These are phyloP conservation scores for Gorsachius magnificus DNA, from an alignment of 2,797 vertebrate genomes.

Conservation along the genomic window DNA sequence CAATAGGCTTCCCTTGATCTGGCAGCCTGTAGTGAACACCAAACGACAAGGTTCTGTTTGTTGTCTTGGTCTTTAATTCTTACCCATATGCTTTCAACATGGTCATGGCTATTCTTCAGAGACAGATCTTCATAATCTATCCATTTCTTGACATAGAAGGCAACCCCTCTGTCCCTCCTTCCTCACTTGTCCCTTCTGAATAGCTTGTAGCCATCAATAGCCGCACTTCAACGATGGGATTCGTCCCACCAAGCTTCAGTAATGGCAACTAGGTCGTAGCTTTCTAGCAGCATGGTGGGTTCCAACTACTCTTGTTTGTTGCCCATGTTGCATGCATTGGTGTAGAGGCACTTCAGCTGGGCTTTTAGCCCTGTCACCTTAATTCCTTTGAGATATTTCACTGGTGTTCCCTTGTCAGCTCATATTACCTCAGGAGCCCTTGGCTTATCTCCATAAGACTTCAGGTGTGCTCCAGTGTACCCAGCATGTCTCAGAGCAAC, in stretches of 20 bases:
- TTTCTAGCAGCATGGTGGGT: not conserved
- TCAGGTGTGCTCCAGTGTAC: not conserved
- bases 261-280: not conserved
- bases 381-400: not conserved
- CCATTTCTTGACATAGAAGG: not conserved
- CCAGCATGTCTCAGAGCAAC: not conserved
- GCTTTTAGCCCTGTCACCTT: not conserved
- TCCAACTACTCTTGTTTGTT: not conserved
- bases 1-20: not conserved
- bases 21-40: not conserved
- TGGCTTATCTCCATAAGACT: not conserved
- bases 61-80: not conserved
- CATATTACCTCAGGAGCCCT: not conserved
- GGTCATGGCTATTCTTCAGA: not conserved
- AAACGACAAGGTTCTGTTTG: not conserved
- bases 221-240: not conserved
- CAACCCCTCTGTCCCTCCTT: not conserved
- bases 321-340: not conserved
- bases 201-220: not conserved
- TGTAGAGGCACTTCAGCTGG: not conserved
- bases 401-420: not conserved
- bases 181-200: no score
- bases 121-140: not conserved
- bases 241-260: not conserved
- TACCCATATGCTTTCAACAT: not conserved